Conservation (phyloP, 1,140 invertebrate genomes). For the Helicoverpa zea region DNA sequence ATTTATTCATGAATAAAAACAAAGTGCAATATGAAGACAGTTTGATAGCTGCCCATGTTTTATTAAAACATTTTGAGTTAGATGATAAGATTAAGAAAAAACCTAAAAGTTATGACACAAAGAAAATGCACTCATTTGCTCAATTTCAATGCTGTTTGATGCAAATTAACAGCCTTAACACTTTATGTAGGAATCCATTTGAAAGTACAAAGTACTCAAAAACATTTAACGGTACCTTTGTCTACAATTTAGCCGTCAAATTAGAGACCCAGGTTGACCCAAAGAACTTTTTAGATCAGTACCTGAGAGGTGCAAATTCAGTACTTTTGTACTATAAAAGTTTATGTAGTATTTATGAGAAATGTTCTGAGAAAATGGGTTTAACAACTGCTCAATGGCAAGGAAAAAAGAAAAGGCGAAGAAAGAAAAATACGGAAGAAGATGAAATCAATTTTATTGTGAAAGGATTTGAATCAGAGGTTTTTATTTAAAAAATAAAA, state of each 20-base stretch:
- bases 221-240: constrained; percentile 91
- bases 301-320: constrained; percentile 84
- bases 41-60: constrained; percentile 87
- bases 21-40: constrained; percentile 87
- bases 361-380: constrained; percentile 63
- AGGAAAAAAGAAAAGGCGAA: constrained; percentile 66
- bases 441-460: constrained; percentile 71
- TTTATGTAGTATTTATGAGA: constrained; percentile 69
- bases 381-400: constrained; percentile 60
- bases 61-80: constrained; percentile 89
- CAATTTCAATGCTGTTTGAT: constrained; percentile 91
- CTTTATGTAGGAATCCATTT: constrained; percentile 88
- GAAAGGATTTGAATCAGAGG: constrained; percentile 78
- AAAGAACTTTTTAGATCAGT: constrained; percentile 84
- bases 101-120: constrained; percentile 88
- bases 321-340: constrained; percentile 83
- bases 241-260: constrained; percentile 90
- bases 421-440: constrained; percentile 61
- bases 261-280: constrained; percentile 87
- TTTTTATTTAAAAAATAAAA: constrained; percentile 67
- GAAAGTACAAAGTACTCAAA: constrained; percentile 85
- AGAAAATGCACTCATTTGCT: constrained; percentile 90
- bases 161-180: constrained; percentile 89
- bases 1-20: constrained; percentile 80
- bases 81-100: constrained; percentile 87